Evolutionary conservation across 1,140 invertebrate genomes (phyloP), one percentile per base, ranked within the genome.

Genomic region (Meloidogyne floridensis): DNA sequence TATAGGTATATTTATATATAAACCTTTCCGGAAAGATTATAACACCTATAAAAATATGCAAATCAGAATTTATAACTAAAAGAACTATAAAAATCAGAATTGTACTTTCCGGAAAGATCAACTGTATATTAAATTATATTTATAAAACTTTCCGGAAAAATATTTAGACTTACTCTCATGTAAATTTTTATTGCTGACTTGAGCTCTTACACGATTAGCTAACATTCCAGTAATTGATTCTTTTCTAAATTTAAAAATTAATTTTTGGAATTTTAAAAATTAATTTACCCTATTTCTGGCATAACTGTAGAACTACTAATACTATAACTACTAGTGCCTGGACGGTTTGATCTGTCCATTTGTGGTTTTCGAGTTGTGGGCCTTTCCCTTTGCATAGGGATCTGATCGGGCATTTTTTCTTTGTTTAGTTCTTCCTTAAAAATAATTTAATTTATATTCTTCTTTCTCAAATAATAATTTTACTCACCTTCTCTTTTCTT

Each of bases 291-390:
- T 69, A 81, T 42, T 54, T 54, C 20, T 85, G 54, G 59, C 86
- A 83, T 88, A 75, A 88, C 87, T 87, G 79, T 88, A 88, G 72
- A 87, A 87, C 72, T 89, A 56, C 51, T 83, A 54, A 86, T 86
- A 88, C 1, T 89, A 82, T 69, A 85, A 85, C 59, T 88, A 83
- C 65, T 88, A 88, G 51, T 89, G 70, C 69, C 79, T 79, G 78
- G 88, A 85, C 75, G 85, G 86, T 11, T 87, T 72, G 81, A 87
- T 82, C 43, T 85, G 70, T 15, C 84, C 83, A 80, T 84, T 51
- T 89, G 82, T 18, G 88, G 73, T 59, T 72, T 80, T 72, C 88
- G 83, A 15, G 80, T 81, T 6, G 87, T 72, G 0, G 84, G 83
- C 42, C 88, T 85, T 69, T 87, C 83, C 13, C 86, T 85, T 54